Evolutionary conservation across 2,797 vertebrate genomes (phyloP), one percentile per base, ranked within the genome.

Genomic region (Momotus momota): DNA sequence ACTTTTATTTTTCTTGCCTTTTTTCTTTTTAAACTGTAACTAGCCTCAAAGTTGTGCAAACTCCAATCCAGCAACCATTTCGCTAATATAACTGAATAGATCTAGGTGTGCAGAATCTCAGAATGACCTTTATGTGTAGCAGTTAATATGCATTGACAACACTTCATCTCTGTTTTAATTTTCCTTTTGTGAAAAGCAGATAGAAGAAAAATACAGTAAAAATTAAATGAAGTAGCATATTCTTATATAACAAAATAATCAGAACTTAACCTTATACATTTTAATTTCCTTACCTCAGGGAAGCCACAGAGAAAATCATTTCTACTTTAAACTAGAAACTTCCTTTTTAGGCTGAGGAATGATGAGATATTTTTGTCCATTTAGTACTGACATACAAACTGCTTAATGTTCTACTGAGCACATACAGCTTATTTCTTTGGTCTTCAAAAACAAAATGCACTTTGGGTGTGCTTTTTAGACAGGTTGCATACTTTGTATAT

Each of bases 11-110:
- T 64, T 57, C 40, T 61, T 84, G 48, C 86, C 66, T 86, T 81
- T 41, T 81, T 81, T 43, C 19, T 81, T 96, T 96, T 92, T 74
- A 67, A 92, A 11, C 8, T 71, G 16, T 75, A 87, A 71, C 38
- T 86, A 90, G 7, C 43, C 60, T 85, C 20, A 48, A 82, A 94
- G 13, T 51, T 88, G 7, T 79, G 46, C 19, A 94, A 84, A 54
- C 15, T 46, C 25, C 2, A 9, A 43, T 51, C 12, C 12, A 62
- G 48, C 8, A 65, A 57, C 19, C 0, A 0, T 40, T 93, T 79
- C 22, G 26, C 10, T 54, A 70, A 52, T 51, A 33, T 17, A 11
- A 48, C 20, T 70, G 35, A 48, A 51, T 45, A 82, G n/a, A 66
- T 2, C 12, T 48, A 77, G 29, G 14, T 70, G 11, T 82, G 14